Base-by-base conservation (phyloP, 2,113 vertebrate species). In the Leucoraja erinaceus region DNA sequence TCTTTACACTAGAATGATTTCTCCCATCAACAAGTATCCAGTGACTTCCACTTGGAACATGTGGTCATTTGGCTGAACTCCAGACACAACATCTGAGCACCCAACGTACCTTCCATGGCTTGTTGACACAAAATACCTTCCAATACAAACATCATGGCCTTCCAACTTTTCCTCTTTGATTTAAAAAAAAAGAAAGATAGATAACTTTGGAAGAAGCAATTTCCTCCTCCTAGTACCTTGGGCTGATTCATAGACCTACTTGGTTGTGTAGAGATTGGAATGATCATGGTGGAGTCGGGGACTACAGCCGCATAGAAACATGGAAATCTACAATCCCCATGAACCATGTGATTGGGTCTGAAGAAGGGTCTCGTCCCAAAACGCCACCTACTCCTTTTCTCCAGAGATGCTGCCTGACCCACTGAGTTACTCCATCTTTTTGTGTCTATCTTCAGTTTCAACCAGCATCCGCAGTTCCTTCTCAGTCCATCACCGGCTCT, bases 1-100 rank as follows among this genome's bases (percentile, higher is more conserved):
- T 31, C 59, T 61, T 31, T n/a, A 12, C 59, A 88, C 59, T 28
- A 63, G 83, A 61, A 31, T 6, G 28, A n/a, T 33, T 8, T 66
- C 59, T 88, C 61, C 59, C 59, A 28, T 84, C 81, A 88, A 88
- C 83, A 88, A 88, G 83, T 88, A 88, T 88, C 83, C 31, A 63
- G 20, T 88, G 56, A 88, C 83, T 6, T 16, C 12, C 28, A 88
- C 83, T 66, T 20, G 14, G 59, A 88, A n/a, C 83, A 88, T 88
- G 59, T 88, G 83, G n/a, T 88, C 8, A 63, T 63, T 66, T 88
- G 83, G 83, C 61, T 31, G 12, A 63, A 66, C 28, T 88, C 56
- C 83, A 88, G 59, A 12, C 83, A 63, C 83, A 88, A 88, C 56
- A 88, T 66, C 28, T 18, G 59, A 88, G 83, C n/a, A 18, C n/a